phyloP scores from a whole-genome alignment of 2,888 invertebrate species.

The Pteria penguin region DNA sequence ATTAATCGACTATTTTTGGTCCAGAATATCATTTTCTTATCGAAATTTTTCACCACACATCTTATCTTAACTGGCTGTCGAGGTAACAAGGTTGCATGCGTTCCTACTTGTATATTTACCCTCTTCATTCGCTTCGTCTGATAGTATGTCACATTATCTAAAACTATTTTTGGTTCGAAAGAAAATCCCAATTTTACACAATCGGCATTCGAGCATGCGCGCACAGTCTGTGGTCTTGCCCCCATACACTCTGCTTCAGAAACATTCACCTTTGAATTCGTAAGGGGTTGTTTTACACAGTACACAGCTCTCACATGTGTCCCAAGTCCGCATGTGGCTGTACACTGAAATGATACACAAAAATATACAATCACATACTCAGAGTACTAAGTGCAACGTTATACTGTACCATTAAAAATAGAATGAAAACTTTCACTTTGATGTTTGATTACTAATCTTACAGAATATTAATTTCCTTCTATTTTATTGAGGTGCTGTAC shows the following conservation, averaged over 20 bases:
- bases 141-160: constrained; percentile 68
- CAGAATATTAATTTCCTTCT: too few relatives aligned
- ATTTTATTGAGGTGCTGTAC: too few relatives aligned
- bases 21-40: constrained; percentile 71
- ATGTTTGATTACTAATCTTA: too few relatives aligned
- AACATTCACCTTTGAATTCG: constrained; percentile 58
- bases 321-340: constrained; percentile 92
- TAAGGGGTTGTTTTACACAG: constrained; percentile 83
- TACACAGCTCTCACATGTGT: constrained; percentile 91
- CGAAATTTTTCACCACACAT: constrained; percentile 72
- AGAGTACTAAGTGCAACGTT: too few relatives aligned
- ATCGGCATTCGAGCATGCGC: constrained; percentile 61
- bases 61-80: constrained; percentile 69
- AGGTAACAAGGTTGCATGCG: constrained; percentile 64
- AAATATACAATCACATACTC: too few relatives aligned
- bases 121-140: constrained; percentile 65
- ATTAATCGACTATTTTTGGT: constrained; percentile 64
- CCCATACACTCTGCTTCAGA: constrained; percentile 61
- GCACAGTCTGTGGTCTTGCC: constrained; percentile 52
- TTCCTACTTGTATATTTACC: constrained; percentile 63
- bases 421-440: too few relatives aligned
- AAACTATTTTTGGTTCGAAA: constrained; percentile 59
- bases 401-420: too few relatives aligned
- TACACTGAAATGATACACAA: too few relatives aligned
- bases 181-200: constrained; percentile 54